Evolutionary conservation across 2,888 invertebrate genomes (phyloP).

Genomic region (Pimpla rufipes): DNA sequence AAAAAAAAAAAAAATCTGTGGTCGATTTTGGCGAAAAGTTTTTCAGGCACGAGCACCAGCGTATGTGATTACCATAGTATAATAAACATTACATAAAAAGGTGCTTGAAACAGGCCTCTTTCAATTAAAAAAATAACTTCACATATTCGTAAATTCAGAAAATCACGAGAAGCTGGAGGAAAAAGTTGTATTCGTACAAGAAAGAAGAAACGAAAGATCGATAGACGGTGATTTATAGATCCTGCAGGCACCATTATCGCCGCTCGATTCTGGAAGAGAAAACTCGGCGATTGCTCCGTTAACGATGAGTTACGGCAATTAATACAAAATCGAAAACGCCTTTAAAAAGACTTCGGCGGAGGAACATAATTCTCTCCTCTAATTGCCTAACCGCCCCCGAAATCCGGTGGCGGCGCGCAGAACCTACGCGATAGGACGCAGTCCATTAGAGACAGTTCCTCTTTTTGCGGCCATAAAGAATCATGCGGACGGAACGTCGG

Average conservation of each 20-base stretch:
- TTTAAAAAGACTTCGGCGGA: background rate
- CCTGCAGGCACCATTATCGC: background rate
- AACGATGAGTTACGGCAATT: slow-evolving; percentile 36
- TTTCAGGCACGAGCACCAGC: no score
- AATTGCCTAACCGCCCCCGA: slow-evolving; percentile 9
- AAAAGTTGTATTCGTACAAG: background rate
- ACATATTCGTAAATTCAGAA: no score
- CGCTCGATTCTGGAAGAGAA: slow-evolving; percentile 13
- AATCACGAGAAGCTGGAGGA: background rate
- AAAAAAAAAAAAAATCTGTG: no score
- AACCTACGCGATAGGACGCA: background rate
- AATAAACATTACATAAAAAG: no score
- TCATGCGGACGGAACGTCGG: background rate
- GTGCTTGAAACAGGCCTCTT: no score
- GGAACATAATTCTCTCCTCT: slow-evolving; percentile 17
- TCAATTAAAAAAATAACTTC: no score
- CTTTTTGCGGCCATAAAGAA: slow-evolving; percentile 9
- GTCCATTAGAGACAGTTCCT: background rate
- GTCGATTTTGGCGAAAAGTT: no score
- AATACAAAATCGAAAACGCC: slow-evolving; percentile 24
- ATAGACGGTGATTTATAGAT: slow-evolving; percentile 23
- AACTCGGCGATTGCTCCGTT: background rate
- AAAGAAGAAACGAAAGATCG: background rate
- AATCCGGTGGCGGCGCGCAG: background rate
- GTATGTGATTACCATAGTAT: no score